Conservation (phyloP, 2,888 invertebrate genomes). For the Pristionchus exspectatus region DNA sequence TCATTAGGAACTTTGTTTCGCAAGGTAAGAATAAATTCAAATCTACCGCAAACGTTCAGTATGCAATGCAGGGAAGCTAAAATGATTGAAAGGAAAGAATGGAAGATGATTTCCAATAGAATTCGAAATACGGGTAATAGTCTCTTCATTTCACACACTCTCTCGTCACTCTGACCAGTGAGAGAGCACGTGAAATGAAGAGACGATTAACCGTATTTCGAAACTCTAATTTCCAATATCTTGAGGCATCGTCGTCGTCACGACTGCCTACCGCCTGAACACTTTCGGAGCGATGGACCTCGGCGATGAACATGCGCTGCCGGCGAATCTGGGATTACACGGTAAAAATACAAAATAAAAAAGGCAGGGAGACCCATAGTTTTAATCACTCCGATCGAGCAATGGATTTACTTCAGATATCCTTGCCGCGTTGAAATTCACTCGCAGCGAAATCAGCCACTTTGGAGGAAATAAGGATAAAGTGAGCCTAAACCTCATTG, state of each 20-base stretch:
- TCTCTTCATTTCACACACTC: too few species aligned
- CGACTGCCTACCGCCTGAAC: background rate
- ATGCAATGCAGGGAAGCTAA: too few species aligned
- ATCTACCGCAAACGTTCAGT: too few species aligned
- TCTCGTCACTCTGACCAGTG: too few species aligned
- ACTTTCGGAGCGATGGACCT: background rate
- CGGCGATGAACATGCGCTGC: slow-evolving; percentile 30
- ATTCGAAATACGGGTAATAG: too few species aligned
- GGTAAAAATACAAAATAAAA: too few species aligned
- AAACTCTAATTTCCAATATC: background rate
- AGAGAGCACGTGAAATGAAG: too few species aligned
- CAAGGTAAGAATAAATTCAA: background rate
- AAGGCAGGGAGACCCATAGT: too few species aligned
- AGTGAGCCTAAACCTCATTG: background rate
- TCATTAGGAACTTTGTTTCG: slow-evolving; percentile 24
- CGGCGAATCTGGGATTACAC: slow-evolving; percentile 10
- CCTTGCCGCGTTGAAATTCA: background rate
- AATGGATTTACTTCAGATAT: background rate
- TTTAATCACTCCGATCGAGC: background rate
- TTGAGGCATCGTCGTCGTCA: background rate
- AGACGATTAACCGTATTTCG: too few species aligned
- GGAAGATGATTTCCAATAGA: background rate
- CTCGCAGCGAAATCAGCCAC: background rate
- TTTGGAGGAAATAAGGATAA: background rate
- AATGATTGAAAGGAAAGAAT: too few species aligned